A percentile compares a stretch with the other conserved stretches of the same genome.
Evolutionary conservation across 2,113 vertebrate species (phyloP).

Genomic region (Pseudorhombus dupliciocellatus): DNA sequence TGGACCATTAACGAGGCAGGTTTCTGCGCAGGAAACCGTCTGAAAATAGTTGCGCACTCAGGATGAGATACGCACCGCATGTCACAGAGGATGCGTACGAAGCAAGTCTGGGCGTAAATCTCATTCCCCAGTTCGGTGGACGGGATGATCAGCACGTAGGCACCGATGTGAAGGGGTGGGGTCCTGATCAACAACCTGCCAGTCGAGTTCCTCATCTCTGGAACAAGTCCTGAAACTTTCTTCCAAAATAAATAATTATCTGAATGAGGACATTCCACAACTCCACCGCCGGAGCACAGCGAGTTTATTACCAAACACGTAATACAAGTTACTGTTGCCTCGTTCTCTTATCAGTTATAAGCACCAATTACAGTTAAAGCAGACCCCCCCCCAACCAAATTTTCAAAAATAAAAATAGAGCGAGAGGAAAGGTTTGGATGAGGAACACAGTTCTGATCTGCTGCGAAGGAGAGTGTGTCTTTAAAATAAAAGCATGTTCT

Average conservation of each 20-base stretch:
- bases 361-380: not conserved
- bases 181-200: constrained; percentile 13
- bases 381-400: not conserved
- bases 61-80: not conserved
- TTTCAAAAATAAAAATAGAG: no score
- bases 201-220: not conserved
- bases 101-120: not conserved
- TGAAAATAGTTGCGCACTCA: not conserved
- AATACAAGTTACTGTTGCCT: not conserved
- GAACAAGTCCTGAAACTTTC: not conserved
- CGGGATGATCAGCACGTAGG: constrained; percentile 65
- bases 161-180: not conserved
- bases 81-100: not conserved
- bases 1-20: not conserved
- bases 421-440: not conserved
- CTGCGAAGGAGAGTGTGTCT: constrained; percentile 29
- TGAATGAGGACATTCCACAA: not conserved
- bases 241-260: not conserved
- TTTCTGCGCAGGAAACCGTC: not conserved
- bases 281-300: not conserved
- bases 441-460: constrained; percentile 1
- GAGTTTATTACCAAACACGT: not conserved
- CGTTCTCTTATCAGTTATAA: not conserved
- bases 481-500: constrained; percentile 55
- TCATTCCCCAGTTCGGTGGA: not conserved